Conservation (phyloP, 2,113 vertebrate species). For the Pardalotus punctatus region DNA sequence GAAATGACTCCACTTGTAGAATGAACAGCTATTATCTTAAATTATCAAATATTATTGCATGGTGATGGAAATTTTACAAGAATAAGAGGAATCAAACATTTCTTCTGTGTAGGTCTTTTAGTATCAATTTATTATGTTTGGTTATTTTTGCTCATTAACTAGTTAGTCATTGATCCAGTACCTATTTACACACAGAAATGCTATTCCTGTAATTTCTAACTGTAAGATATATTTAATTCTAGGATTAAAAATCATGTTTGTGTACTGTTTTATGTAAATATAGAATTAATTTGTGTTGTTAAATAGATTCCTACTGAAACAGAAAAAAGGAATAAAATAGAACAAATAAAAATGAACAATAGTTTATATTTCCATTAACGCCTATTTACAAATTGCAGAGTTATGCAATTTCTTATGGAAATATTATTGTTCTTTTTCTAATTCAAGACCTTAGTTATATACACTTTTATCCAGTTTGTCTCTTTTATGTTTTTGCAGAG, state of each 20-base stretch:
- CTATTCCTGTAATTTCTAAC: neutral
- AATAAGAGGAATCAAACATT: neutral
- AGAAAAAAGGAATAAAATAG: slow-evolving; percentile 42
- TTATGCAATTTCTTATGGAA: neutral
- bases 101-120: neutral
- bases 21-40: neutral
- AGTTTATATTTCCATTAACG: slow-evolving; percentile 7
- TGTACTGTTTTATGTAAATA: slow-evolving; percentile 41
- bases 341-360: slow-evolving; percentile 24
- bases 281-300: slow-evolving; percentile 37
- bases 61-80: neutral
- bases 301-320: slow-evolving; percentile 24
- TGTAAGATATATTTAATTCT: slow-evolving; percentile 32
- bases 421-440: neutral
- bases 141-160: slow-evolving; percentile 17
- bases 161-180: slow-evolving; percentile 17
- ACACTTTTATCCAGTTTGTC: neutral
- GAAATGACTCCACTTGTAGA: neutral
- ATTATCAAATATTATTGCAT: neutral
- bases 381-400: slow-evolving; percentile 22
- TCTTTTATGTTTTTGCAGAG: neutral
- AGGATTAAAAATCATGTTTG: slow-evolving; percentile 7
- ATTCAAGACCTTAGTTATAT: neutral
- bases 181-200: neutral
- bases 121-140: neutral